phyloP scores from a whole-genome alignment of 2,888 invertebrate species.

The Tridacna crocea region DNA sequence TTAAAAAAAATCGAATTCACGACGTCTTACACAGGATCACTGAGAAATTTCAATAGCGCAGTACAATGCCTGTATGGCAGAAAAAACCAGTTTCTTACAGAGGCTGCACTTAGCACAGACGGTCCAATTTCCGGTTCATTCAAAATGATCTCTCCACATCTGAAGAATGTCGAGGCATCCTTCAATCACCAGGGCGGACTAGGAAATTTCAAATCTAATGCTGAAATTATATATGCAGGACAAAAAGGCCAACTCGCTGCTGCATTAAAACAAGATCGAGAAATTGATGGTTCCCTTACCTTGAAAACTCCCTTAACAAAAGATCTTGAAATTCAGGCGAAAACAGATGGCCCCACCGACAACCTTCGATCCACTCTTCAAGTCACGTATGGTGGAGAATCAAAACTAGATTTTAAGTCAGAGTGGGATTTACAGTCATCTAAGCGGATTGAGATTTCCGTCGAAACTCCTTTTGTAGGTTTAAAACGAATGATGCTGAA shows the following conservation, averaged over 20 bases:
- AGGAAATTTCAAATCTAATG: slow-evolving; percentile 23
- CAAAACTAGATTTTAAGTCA: slow-evolving; percentile 8
- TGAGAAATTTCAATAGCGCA: slow-evolving; percentile 33
- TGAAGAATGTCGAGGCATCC: slow-evolving; percentile 34
- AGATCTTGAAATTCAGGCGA: slow-evolving; percentile 23
- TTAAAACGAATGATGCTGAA: neutral
- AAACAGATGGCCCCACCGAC: slow-evolving; percentile 9
- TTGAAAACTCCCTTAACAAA: slow-evolving; percentile 32
- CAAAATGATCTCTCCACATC: slow-evolving; percentile 36
- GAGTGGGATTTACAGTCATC: neutral
- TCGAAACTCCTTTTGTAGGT: neutral
- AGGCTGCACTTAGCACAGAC: slow-evolving; percentile 28
- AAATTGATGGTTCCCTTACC: slow-evolving; percentile 18
- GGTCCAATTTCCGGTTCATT: slow-evolving; percentile 37
- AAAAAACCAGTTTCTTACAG: slow-evolving; percentile 23
- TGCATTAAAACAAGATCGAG: slow-evolving; percentile 8
- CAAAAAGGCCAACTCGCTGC: slow-evolving; percentile 2
- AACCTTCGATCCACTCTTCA: slow-evolving; percentile 24
- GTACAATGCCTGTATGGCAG: slow-evolving; percentile 30
- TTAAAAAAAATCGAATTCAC: slow-evolving; percentile 33
- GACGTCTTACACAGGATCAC: slow-evolving; percentile 19
- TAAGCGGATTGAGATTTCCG: neutral
- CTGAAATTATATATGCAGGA: slow-evolving; percentile 32
- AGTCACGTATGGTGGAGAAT: slow-evolving; percentile 27
- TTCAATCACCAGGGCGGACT: slow-evolving; percentile 31